Conservation (phyloP, 2,888 invertebrate species). For the Hemaris fuciformis region DNA sequence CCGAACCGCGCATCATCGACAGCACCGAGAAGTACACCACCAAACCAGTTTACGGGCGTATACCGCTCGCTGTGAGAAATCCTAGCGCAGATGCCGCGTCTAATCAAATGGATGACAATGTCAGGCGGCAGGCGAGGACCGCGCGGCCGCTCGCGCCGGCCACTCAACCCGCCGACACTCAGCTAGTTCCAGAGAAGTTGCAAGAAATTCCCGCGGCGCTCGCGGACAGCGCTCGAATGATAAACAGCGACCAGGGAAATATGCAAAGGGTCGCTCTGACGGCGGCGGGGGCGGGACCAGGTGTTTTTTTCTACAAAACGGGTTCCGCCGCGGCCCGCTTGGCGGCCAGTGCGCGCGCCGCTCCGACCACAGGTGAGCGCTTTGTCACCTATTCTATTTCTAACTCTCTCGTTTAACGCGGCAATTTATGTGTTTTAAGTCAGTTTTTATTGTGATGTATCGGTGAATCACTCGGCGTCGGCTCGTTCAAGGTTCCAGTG, state of each 20-base stretch:
- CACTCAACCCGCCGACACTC: slow-evolving; percentile 62
- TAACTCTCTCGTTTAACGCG: slow-evolving; percentile 35
- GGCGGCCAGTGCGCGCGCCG: slow-evolving; percentile 82
- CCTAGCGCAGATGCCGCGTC: slow-evolving; percentile 22
- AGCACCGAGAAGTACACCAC: slow-evolving; percentile 60
- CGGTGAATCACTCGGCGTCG: slow-evolving; percentile 19
- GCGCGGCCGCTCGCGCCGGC: slow-evolving; percentile 45
- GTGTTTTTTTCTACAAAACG: slow-evolving; percentile 83
- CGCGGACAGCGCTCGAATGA: slow-evolving; percentile 58
- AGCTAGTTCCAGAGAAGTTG: slow-evolving; percentile 75
- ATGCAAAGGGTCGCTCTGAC: slow-evolving; percentile 71
- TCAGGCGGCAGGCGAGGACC: slow-evolving; percentile 37
- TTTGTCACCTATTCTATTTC: slow-evolving; percentile 52
- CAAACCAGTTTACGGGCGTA: slow-evolving; percentile 61
- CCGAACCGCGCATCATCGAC: slow-evolving; percentile 59
- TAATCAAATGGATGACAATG: slow-evolving; percentile 42
- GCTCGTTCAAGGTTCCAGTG: slow-evolving; percentile 17
- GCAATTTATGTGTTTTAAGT: slow-evolving; percentile 26
- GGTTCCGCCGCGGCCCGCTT: slow-evolving; percentile 79
- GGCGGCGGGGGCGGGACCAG: slow-evolving; percentile 70
- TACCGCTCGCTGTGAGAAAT: slow-evolving; percentile 33
- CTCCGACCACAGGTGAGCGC: slow-evolving; percentile 76
- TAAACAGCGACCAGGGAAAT: slow-evolving; percentile 66
- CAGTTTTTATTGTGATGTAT: slow-evolving; percentile 23
- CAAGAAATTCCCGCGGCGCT: slow-evolving; percentile 53